A percentile compares a stretch with the other conserved stretches of the same genome.
Evolutionary conservation across 2,888 invertebrate genomes (phyloP).

Genomic region (Conomelus anceps): DNA sequence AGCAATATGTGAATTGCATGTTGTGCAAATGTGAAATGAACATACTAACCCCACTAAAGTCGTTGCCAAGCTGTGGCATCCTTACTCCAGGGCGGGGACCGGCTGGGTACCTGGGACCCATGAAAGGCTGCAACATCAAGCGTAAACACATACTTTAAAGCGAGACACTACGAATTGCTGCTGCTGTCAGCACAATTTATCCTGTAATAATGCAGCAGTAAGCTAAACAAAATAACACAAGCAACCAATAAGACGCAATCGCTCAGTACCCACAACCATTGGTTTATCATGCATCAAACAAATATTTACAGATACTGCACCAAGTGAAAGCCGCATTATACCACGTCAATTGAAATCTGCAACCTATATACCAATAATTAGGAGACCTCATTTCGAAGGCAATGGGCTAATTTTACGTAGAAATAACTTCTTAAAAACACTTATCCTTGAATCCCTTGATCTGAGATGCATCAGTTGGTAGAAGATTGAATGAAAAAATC

Average conservation of each 20-base stretch:
- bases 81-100: constrained; percentile 79
- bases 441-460: no score
- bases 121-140: constrained; percentile 63
- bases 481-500: no score
- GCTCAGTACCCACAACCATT: background rate
- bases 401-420: background rate
- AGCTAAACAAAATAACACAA: background rate
- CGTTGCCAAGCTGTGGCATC: constrained; percentile 91
- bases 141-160: background rate
- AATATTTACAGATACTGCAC: background rate
- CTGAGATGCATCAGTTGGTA: no score
- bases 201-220: background rate
- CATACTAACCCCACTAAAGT: constrained; percentile 78
- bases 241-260: background rate
- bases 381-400: background rate
- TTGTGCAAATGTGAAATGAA: no score
- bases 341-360: background rate
- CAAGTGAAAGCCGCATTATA: background rate
- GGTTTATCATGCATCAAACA: background rate
- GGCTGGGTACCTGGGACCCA: constrained; percentile 94
- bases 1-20: no score
- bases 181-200: background rate
- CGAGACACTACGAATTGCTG: no score
- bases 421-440: no score
- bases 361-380: no score